Percentiles rank a stretch among this genome's conserved stretches.
These are phyloP conservation scores for Colletes gigas DNA, from an alignment of 1,140 invertebrate species.

Conservation along the genomic window DNA sequence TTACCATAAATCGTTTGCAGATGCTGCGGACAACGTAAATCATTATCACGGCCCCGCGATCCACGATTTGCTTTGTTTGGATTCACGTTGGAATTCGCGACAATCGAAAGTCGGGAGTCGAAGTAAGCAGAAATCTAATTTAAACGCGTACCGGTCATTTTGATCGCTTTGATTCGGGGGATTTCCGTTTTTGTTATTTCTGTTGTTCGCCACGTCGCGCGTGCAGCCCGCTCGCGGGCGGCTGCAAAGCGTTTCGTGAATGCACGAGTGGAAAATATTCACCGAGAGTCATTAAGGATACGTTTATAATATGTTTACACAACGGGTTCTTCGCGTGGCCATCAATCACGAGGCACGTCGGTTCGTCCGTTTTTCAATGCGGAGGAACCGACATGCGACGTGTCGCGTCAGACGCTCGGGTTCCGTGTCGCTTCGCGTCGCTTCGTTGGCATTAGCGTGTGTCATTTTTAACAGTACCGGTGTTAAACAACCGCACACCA, in stretches of 20 bases:
- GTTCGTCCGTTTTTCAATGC: conserved; percentile 61
- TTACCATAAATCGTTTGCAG: too few species aligned
- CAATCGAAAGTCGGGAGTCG: neutral
- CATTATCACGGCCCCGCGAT: neutral
- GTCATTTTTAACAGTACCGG: conserved; percentile 62
- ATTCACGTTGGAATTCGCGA: neutral
- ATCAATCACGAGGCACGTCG: conserved; percentile 77
- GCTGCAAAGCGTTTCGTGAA: conserved; percentile 38
- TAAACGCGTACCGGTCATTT: neutral
- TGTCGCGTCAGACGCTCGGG: conserved; percentile 39
- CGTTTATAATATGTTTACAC: conserved; percentile 78
- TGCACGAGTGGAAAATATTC: conserved; percentile 34
- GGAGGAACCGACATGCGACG: conserved; percentile 20
- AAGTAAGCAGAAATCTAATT: neutral
- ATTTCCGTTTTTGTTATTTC: conserved; percentile 3
- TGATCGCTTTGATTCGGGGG: neutral
- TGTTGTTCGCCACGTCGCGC: neutral
- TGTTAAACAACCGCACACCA: conserved; percentile 38
- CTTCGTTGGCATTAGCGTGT: conserved; percentile 57
- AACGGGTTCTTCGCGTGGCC: conserved; percentile 71
- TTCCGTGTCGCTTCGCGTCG: conserved; percentile 44
- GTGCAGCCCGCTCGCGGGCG: neutral
- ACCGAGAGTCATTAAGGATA: conserved; percentile 74
- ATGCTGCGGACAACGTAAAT: too few species aligned
- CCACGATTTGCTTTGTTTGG: neutral